Percentiles rank a stretch among this genome's conserved stretches.
Evolutionary conservation across 2,797 vertebrate species (phyloP).

Genomic region (Sylvilagus floridanus): DNA sequence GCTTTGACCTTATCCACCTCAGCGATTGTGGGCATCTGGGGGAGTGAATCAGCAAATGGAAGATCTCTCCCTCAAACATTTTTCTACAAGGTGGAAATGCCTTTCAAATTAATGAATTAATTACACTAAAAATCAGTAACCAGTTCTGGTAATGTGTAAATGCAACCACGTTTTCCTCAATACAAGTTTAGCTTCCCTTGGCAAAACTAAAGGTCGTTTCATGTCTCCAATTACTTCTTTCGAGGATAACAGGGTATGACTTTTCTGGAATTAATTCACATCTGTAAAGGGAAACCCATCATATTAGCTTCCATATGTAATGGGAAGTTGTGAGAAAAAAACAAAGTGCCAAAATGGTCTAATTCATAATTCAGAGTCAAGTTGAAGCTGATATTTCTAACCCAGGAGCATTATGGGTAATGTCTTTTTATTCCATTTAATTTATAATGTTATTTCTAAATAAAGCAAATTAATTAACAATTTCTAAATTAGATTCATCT

Average conservation of each 20-base stretch:
- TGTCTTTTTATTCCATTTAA: constrained; percentile 2
- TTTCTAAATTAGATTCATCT: not conserved
- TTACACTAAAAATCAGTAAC: not conserved
- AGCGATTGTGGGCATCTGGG: too few species aligned
- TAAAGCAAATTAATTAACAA: constrained; percentile 21
- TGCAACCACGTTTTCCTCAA: not conserved
- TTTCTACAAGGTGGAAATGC: too few species aligned
- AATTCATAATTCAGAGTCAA: constrained; percentile 31
- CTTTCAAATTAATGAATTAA: too few species aligned
- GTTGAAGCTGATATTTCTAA: constrained; percentile 49
- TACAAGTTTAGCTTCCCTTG: not conserved
- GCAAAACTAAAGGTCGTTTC: not conserved
- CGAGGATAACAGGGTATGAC: not conserved
- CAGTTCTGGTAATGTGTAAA: not conserved
- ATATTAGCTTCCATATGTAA: not conserved
- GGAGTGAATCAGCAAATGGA: too few species aligned
- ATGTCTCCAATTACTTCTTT: not conserved
- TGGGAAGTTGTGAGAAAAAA: not conserved
- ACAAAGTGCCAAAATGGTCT: constrained; percentile 14
- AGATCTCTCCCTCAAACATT: too few species aligned
- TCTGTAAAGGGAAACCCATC: not conserved
- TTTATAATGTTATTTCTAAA: constrained; percentile 41
- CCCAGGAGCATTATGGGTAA: not conserved
- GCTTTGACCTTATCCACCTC: too few species aligned
- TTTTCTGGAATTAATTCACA: not conserved